These are phyloP conservation scores for Lates japonicus DNA, from an alignment of 2,797 vertebrate genomes.

Conservation along the genomic window DNA sequence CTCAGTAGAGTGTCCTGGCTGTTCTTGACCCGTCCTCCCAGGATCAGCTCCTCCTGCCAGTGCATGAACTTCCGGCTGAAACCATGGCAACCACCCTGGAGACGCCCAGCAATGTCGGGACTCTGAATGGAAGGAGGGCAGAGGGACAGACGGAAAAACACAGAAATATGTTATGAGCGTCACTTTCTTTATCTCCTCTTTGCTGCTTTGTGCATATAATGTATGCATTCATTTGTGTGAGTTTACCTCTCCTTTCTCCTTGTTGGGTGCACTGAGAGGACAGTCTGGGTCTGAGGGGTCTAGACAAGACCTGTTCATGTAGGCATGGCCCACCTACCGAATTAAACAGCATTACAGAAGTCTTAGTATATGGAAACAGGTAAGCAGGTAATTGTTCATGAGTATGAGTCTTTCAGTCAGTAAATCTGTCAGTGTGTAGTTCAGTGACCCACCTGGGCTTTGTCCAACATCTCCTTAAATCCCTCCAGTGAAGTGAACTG, in stretches of 20 bases:
- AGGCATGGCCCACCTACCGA: slow-evolving; percentile 90
- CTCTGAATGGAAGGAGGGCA: slow-evolving; percentile 78
- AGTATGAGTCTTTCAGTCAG: slow-evolving; percentile 5
- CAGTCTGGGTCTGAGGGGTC: slow-evolving; percentile 93
- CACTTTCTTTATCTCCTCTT: not conserved
- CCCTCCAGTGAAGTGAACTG: slow-evolving; percentile 96
- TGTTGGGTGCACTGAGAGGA: slow-evolving; percentile 94
- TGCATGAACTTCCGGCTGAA: slow-evolving; percentile 99
- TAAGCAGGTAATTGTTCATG: not conserved
- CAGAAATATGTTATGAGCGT: slow-evolving; percentile 6
- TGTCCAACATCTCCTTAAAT: slow-evolving; percentile 97
- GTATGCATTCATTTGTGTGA: not conserved
- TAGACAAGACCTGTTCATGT: slow-evolving; percentile 96
- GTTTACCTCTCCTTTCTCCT: slow-evolving; percentile 90
- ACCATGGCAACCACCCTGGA: slow-evolving; percentile 95
- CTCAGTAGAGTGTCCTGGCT: slow-evolving; percentile 91
- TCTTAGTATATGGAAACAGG: slow-evolving; percentile 7
- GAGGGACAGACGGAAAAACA: slow-evolving; percentile 17
- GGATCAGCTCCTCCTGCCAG: slow-evolving; percentile 98
- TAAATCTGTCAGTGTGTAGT: slow-evolving; percentile 4
- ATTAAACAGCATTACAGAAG: slow-evolving; percentile 18
- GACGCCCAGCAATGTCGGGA: slow-evolving; percentile 89
- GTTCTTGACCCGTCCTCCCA: slow-evolving; percentile 92
- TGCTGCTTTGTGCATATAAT: slow-evolving; percentile 1
- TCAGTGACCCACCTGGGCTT: slow-evolving; percentile 90